Percentiles rank a stretch among this genome's conserved stretches.
Evolutionary conservation across 2,113 vertebrate genomes (phyloP).

Genomic region (Notiomystis cincta): DNA sequence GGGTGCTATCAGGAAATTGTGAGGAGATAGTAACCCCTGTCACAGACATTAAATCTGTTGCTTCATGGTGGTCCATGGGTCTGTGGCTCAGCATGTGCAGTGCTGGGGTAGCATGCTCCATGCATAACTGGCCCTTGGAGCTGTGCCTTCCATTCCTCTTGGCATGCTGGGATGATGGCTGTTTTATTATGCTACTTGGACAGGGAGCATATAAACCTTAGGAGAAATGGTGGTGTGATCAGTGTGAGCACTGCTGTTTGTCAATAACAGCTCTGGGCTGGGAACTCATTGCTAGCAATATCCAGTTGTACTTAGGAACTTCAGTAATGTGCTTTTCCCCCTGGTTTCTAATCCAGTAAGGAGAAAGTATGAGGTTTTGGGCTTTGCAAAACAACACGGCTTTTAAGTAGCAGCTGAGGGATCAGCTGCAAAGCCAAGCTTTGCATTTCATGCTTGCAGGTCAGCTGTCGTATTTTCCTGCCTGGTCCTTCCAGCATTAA

Average conservation of each 20-base stretch:
- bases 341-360: background rate
- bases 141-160: background rate
- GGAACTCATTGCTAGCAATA: background rate
- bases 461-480: background rate
- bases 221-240: background rate
- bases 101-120: background rate
- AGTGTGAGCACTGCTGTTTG: rapidly evolving
- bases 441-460: slow-evolving; percentile 33
- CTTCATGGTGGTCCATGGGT: background rate
- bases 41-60: background rate
- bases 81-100: background rate
- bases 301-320: background rate
- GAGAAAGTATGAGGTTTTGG: slow-evolving; percentile 18
- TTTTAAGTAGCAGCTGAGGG: slow-evolving; percentile 26
- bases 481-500: background rate
- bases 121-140: background rate
- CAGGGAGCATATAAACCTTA: rapidly evolving
- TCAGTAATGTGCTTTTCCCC: background rate
- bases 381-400: background rate
- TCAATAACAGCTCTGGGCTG: background rate
- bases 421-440: slow-evolving; percentile 30
- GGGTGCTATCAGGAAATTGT: background rate
- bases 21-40: background rate
- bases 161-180: background rate
- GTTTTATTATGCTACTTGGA: background rate